Evolutionary conservation across 2,113 vertebrate species (phyloP).

Genomic region (Neolamprologus modestus): DNA sequence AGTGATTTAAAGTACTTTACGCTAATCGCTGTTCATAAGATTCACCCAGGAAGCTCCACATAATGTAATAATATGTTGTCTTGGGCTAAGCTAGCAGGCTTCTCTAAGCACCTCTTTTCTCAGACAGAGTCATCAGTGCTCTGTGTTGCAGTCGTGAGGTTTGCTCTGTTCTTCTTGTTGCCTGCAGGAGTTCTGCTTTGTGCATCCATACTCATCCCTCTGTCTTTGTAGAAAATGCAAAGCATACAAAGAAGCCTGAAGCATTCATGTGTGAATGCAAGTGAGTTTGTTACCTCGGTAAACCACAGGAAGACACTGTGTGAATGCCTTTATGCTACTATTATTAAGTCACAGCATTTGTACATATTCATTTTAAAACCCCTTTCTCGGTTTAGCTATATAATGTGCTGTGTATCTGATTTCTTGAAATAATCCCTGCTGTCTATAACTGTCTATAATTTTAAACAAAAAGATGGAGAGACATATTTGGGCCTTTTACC

Average conservation of each 20-base stretch:
- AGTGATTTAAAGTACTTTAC: neutral
- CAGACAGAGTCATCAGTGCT: slow-evolving; percentile 1
- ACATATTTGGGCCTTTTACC: neutral
- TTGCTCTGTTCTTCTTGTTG: slow-evolving; percentile 8
- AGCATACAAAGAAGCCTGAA: slow-evolving; percentile 4
- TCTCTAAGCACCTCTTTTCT: slow-evolving; percentile 16
- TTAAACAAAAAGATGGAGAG: neutral
- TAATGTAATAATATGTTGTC: neutral
- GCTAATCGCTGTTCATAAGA: neutral
- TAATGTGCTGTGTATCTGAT: neutral
- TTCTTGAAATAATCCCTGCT: neutral
- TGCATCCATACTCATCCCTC: neutral
- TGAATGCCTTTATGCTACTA: neutral
- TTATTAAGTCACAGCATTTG: neutral
- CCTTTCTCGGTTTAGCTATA: neutral
- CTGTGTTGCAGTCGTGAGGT: neutral
- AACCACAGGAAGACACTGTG: neutral
- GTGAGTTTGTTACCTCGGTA: neutral
- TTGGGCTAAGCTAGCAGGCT: slow-evolving; percentile 23
- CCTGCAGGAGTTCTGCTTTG: slow-evolving; percentile 27
- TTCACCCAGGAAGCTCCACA: neutral
- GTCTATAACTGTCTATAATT: neutral
- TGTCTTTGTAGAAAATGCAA: slow-evolving; percentile 15
- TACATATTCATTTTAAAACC: neutral
- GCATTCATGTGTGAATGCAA: neutral